Evolutionary conservation across 2,797 vertebrate species (phyloP), one percentile per base, ranked within the genome.

Genomic region (Lepus oiostolus): DNA sequence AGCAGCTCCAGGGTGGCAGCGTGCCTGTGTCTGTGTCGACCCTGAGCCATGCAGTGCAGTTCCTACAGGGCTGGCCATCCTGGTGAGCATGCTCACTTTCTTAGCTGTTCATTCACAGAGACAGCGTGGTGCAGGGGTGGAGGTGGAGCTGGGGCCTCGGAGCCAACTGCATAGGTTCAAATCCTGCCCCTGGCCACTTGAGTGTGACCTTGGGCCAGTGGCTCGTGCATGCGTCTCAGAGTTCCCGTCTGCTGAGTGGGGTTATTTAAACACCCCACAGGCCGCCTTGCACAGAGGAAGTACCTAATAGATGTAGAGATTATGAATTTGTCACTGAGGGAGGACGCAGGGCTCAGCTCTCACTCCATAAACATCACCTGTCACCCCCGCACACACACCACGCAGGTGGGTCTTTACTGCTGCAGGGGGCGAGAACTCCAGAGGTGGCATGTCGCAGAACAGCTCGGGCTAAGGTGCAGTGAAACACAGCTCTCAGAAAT

Each of bases 191-290:
- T 62, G 63, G 24, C 17, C 81, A 19, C 13, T 8, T 35, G 26
- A 32, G 17, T 24, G 4, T 52, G 52, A 62, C 32, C 14, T 32
- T 65, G 50, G 16, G 50, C 50, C 38, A 77, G 28, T 0, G 6
- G 67, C 58, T 42, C 35, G 90, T 30, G 90, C n/a, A 7, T n/a
- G 22, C 24, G 21, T 47, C 76, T 93, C 32, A 35, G 47, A 81
- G 77, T 93, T 68, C 90, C 52, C 58, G 42, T 28, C 32, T 60
- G 54, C 47, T 70, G 67, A 93, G 42, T n/a, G 83, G 85, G 54
- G 24, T 30, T 70, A 42, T 62, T 42, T 77, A 60, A 62, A 14
- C 16, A 54, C n/a, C 92, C 35, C 65, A 28, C 38, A 87, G 72
- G 82, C 19, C 3, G 13, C 38, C 63, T 47, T 35, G 17, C 60